Conservation (phyloP, 2,888 invertebrate species). For the Leptinotarsa tumamoca region DNA sequence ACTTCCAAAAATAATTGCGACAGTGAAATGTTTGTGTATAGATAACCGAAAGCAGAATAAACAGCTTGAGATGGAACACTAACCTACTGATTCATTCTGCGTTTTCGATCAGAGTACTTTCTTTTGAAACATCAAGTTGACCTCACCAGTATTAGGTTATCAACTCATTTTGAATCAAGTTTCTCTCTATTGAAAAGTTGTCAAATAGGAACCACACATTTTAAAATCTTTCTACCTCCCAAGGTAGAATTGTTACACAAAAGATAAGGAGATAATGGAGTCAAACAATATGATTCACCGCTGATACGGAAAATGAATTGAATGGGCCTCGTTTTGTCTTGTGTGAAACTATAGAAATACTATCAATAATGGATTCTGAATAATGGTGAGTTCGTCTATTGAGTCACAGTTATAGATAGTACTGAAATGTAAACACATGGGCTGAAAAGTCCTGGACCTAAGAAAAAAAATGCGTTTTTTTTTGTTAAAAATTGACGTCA, state of each 20-base stretch:
- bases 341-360: not conserved
- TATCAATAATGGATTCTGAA: not conserved
- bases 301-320: not conserved
- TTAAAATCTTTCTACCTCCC: not conserved
- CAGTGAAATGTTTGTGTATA: not conserved
- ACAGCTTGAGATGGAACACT: not conserved
- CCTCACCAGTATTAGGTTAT: not conserved
- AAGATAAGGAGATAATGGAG: not conserved
- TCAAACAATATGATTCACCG: conserved; percentile 7
- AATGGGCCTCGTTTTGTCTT: not conserved
- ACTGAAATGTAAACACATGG: too few relatives aligned
- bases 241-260: not conserved
- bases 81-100: not conserved
- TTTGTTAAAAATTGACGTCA: too few relatives aligned
- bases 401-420: not conserved
- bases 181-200: conserved; percentile 1
- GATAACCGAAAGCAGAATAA: not conserved
- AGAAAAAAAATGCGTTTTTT: too few relatives aligned
- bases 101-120: not conserved
- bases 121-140: not conserved
- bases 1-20: not conserved
- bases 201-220: not conserved
- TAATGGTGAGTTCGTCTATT: not conserved
- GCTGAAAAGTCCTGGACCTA: too few relatives aligned
- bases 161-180: not conserved